Base-by-base conservation (phyloP, 2,113 vertebrate species). In the Alexandromys fortis region DNA sequence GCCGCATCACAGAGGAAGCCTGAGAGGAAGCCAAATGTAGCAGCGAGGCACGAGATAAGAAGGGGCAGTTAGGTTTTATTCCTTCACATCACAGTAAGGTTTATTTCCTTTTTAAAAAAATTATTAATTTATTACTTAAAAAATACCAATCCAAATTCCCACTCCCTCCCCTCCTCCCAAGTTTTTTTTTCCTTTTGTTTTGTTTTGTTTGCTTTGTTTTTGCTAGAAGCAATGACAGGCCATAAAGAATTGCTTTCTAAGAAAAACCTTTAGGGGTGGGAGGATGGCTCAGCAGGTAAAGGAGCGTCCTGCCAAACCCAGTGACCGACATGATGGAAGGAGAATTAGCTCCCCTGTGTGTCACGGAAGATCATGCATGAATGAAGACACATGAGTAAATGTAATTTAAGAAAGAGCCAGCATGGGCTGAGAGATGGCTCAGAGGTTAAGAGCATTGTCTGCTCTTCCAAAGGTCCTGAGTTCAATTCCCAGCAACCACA, bases 201-300 rank as follows among this genome's bases (percentile, higher is more conserved):
- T 58, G 17, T 58, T 58, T 58, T 58, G 17, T 58, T 58, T 58
- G 55, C 5, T 58, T 58, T 58, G 58, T 58, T 58, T 58, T 90
- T 85, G 55, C 58, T 61, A n/a, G 12, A 83, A 94, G 79, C 55
- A 33, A 28, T 19, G 45, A 22, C 35, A 65, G 61, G 73, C 10
- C 83, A 61, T n/a, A n/a, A n/a, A n/a, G 9, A 49, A 42, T 83
- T 35, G 63, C 75, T 91, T 90, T 42, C 77, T 82, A 78, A 73
- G 61, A 92, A 93, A 68, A 67, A 78, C 16, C 21, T 67, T 13
- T 8, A 26, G 16, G 81, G 14, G 35, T 33, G 28, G 24, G 22
- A 7, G 14, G 9, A 35, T 86, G 28, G 17, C 42, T 47, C 42
- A 47, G 28, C 17, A 14, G 83, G 63, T 47, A 47, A 67, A 86